These are phyloP conservation scores for Diploptera punctata DNA, from an alignment of 2,888 invertebrate species.

Conservation along the genomic window DNA sequence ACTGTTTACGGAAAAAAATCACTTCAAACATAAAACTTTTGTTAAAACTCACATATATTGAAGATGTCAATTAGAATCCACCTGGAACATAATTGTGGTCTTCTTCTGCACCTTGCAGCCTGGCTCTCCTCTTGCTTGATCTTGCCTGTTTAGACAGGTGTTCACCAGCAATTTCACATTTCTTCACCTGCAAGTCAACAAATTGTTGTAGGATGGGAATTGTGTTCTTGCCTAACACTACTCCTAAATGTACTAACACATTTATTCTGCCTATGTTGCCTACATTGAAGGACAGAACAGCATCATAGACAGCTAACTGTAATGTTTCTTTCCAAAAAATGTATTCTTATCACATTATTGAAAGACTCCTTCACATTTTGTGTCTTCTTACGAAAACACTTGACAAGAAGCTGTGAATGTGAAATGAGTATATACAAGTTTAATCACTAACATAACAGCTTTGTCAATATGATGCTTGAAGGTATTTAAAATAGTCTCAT, in stretches of 20 bases:
- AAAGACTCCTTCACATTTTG: neutral
- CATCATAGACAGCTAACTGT: slow-evolving; percentile 19
- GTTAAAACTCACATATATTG: too few species aligned
- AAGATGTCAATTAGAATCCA: neutral
- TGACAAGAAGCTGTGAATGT: too few species aligned
- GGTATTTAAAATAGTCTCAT: neutral
- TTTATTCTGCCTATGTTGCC: neutral
- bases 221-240: neutral
- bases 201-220: neutral
- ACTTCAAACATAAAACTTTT: neutral
- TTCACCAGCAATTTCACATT: neutral
- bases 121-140: neutral
- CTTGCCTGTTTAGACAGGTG: neutral
- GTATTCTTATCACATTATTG: neutral
- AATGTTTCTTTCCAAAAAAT: slow-evolving; percentile 13
- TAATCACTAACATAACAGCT: neutral
- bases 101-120: neutral
- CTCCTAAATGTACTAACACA: slow-evolving; percentile 7
- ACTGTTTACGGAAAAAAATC: neutral
- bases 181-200: neutral
- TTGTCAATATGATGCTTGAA: neutral
- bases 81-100: slow-evolving; percentile 4
- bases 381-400: slow-evolving; percentile 10
- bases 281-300: slow-evolving; percentile 1
- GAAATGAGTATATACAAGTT: neutral